These are phyloP conservation scores for Canis aureus DNA, from an alignment of 2,113 vertebrate genomes.

Conservation along the genomic window DNA sequence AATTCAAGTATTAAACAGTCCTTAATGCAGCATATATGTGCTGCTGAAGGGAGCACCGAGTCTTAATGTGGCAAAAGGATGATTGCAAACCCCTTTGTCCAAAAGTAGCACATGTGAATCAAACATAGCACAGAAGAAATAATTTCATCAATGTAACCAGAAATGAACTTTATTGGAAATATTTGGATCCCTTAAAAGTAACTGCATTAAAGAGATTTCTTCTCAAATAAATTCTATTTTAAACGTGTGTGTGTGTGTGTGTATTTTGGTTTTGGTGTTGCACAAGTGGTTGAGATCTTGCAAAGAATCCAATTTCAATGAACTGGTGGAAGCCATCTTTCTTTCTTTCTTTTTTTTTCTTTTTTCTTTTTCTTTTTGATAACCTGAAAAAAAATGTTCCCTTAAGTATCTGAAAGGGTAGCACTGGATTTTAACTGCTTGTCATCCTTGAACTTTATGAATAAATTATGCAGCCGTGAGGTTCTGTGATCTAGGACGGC, in stretches of 20 bases:
- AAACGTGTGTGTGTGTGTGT: too few species aligned
- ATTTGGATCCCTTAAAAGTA: conserved; percentile 24
- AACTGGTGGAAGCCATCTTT: not conserved
- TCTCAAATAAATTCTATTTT: too few species aligned
- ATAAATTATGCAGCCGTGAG: not conserved
- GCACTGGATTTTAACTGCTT: not conserved
- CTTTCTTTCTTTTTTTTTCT: not conserved
- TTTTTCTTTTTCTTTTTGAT: not conserved
- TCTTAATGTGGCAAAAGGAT: not conserved
- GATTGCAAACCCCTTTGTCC: not conserved
- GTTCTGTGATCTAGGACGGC: not conserved
- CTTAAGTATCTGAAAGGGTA: not conserved
- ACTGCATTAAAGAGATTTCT: conserved; percentile 12
- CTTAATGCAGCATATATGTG: not conserved
- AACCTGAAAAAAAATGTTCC: conserved; percentile 11
- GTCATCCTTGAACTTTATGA: not conserved
- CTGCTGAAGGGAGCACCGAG: not conserved
- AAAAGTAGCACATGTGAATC: not conserved
- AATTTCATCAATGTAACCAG: not conserved
- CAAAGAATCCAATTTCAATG: conserved; percentile 15
- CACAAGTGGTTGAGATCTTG: conserved; percentile 3
- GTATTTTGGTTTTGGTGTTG: not conserved
- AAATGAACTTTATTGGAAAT: conserved; percentile 35
- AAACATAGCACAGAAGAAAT: not conserved
- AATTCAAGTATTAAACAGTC: conserved; percentile 52